Base-by-base conservation (phyloP, 2,888 invertebrate genomes). In the Biston betularia region DNA sequence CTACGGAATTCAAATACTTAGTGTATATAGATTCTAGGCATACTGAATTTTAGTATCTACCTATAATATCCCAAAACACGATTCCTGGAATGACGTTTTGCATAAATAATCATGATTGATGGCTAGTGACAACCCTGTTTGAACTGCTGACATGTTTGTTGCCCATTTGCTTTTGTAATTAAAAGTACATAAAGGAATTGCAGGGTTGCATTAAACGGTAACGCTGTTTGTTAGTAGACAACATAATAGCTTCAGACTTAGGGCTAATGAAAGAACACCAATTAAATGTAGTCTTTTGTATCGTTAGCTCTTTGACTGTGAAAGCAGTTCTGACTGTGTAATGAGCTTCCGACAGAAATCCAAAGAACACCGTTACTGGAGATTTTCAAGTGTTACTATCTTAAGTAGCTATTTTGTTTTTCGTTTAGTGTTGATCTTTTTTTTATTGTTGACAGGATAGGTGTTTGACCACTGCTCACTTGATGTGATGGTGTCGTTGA, bases 21-120 rank as follows among this genome's bases (percentile, higher is more conserved):
- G n/a, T n/a, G n/a, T n/a, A n/a, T n/a, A n/a, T n/a, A n/a, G 10
- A 40, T 53, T 38, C 9, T 54, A 54, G 9, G n/a, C 34, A 44
- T 14, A 52, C 24, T 24, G n/a, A 33, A n/a, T 34, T 40, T 33
- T 46, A n/a, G n/a, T n/a, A n/a, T n/a, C n/a, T n/a, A n/a, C n/a
- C 24, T 49, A 35, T 50, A 61, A 24, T 42, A 38, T 55, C 50
- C 65, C 62, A 46, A 63, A 62, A 55, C 59, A 73, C 77, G 71
- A 76, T 77, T 75, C 79, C 75, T 79, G 77, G 79, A 86, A 84
- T 87, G 84, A 81, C 79, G 82, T 79, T 75, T 75, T 79, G 86
- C 89, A 88, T 90, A 89, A 88, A 90, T 90, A 89, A 89, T 80
- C 84, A 86, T 89, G 90, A 91, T 89, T 88, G 85, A 83, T 84